Percentiles rank a stretch among this genome's conserved stretches.
Evolutionary conservation across 2,113 vertebrate species (phyloP).

Genomic region (Setophaga coronata): DNA sequence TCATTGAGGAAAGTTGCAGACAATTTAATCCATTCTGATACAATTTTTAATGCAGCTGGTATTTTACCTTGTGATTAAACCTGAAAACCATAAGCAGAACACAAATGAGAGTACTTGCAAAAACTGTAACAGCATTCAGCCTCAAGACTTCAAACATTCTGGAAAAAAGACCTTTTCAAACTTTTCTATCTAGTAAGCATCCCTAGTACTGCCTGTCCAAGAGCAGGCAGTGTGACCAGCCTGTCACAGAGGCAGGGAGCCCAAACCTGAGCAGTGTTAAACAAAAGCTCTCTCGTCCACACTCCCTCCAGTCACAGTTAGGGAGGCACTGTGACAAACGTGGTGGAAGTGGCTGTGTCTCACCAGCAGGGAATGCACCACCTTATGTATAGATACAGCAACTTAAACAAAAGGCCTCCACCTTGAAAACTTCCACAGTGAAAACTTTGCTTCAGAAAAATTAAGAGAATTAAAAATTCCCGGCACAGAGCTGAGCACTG

Average conservation of each 20-base stretch:
- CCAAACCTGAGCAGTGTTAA: background rate
- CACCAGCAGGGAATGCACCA: background rate
- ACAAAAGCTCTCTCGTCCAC: accelerated
- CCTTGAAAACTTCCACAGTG: background rate
- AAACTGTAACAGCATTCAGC: background rate
- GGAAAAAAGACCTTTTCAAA: background rate
- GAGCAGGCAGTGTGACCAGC: background rate
- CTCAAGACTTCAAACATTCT: background rate
- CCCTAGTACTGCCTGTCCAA: background rate
- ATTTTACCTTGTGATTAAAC: background rate
- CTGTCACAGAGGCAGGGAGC: background rate
- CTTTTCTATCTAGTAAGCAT: background rate
- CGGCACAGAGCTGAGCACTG: accelerated
- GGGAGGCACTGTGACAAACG: background rate
- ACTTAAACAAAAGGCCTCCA: background rate
- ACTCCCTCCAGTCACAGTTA: background rate
- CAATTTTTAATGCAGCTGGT: background rate
- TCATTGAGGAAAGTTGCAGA: background rate
- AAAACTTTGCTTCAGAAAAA: background rate
- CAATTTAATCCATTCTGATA: background rate
- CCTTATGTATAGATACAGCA: background rate
- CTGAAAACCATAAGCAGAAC: background rate
- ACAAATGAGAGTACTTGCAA: background rate
- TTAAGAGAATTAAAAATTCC: background rate
- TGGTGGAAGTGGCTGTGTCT: accelerated